Evolutionary conservation across 2,113 vertebrate genomes (phyloP).

Genomic region (Pantherophis guttatus): DNA sequence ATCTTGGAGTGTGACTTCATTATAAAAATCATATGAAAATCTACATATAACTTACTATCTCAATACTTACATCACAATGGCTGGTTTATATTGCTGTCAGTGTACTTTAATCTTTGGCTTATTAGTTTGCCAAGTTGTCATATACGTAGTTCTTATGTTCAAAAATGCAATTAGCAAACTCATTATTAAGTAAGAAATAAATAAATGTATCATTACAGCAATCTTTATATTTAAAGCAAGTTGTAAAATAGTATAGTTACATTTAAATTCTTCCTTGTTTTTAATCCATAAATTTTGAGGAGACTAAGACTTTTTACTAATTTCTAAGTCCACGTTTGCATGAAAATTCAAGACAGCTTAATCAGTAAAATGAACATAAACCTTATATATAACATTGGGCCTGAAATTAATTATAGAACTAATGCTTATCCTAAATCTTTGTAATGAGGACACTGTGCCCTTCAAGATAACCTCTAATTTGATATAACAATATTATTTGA

Average conservation of each 20-base stretch:
- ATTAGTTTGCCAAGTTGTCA: conserved; percentile 45
- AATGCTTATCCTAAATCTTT: not conserved
- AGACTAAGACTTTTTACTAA: not conserved
- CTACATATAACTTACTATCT: conserved; percentile 13
- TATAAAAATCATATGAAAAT: conserved; percentile 48
- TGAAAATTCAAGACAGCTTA: not conserved
- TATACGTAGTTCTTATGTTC: not conserved
- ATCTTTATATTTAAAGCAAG: conserved; percentile 5
- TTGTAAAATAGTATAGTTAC: conserved; percentile 12
- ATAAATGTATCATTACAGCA: conserved; percentile 14
- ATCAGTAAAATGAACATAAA: not conserved
- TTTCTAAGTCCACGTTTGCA: not conserved
- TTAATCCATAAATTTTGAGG: not conserved
- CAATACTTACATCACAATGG: conserved; percentile 21
- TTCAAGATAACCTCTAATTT: not conserved
- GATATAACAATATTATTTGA: not conserved
- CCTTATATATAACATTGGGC: not conserved
- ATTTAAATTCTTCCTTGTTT: not conserved
- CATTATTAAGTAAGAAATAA: conserved; percentile 49
- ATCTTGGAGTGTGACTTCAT: conserved; percentile 18
- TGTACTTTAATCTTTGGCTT: conserved; percentile 62
- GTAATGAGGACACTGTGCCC: not conserved
- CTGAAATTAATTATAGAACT: not conserved
- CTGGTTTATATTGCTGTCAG: conserved; percentile 44
- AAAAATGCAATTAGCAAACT: conserved; percentile 34